Evolutionary conservation across 2,797 vertebrate species (phyloP).

Genomic region (Pseudopleuronectes americanus): DNA sequence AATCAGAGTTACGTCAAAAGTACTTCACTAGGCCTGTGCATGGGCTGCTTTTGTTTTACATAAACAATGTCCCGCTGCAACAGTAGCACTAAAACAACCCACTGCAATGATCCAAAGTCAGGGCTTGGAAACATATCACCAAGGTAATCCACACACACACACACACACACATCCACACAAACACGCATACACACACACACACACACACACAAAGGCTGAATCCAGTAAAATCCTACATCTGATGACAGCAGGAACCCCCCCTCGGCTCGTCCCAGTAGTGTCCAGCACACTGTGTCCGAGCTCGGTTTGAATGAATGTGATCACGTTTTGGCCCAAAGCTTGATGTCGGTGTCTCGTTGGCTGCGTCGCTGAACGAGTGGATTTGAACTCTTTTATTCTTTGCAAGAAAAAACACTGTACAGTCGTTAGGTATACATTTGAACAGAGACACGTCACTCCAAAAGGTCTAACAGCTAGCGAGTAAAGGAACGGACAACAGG

Average conservation of each 20-base stretch:
- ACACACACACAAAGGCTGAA: slow-evolving; percentile 40
- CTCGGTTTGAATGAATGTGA: slow-evolving; percentile 42
- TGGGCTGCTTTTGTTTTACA: slow-evolving; percentile 63
- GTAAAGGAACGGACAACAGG: slow-evolving; percentile 59
- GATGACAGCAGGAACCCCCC: slow-evolving; percentile 61
- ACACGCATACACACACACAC: slow-evolving; percentile 56
- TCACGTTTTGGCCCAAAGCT: slow-evolving; percentile 60
- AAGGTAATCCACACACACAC: slow-evolving; percentile 67
- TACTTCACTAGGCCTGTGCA: slow-evolving; percentile 73
- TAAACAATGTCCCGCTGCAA: slow-evolving; percentile 64
- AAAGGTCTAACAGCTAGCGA: slow-evolving; percentile 58
- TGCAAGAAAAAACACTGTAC: slow-evolving; percentile 78
- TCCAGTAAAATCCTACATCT: slow-evolving; percentile 62
- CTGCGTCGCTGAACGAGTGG: slow-evolving; percentile 54
- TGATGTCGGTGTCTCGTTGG: slow-evolving; percentile 42
- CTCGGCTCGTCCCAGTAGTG: slow-evolving; percentile 67
- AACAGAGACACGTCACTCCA: slow-evolving; percentile 64
- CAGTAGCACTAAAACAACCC: slow-evolving; percentile 77
- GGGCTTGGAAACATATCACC: slow-evolving; percentile 68
- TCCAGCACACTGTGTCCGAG: slow-evolving; percentile 77
- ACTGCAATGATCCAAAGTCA: slow-evolving; percentile 74
- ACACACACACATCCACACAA: neutral
- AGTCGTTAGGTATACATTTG: slow-evolving; percentile 72
- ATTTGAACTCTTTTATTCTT: slow-evolving; percentile 67
- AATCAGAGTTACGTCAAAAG: slow-evolving; percentile 62